Evolutionary conservation across 2,113 vertebrate genomes (phyloP).

Genomic region (Anoplopoma fimbria): DNA sequence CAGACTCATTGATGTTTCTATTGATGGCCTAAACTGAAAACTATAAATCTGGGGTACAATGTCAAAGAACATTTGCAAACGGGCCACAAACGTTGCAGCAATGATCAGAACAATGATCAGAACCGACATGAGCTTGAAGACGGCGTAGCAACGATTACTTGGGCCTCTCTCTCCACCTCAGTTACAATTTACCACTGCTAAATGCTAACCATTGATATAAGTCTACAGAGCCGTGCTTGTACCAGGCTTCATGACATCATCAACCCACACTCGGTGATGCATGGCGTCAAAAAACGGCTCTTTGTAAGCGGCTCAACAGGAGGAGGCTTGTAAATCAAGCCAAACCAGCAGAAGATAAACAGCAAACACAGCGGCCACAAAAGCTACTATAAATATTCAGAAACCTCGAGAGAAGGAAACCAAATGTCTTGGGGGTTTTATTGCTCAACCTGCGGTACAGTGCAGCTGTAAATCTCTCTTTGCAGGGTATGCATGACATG

Average conservation of each 20-base stretch:
- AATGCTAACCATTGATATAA: conserved; percentile 45
- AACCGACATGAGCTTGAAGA: too few relatives aligned
- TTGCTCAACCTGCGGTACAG: not conserved
- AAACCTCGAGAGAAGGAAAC: conserved; percentile 11
- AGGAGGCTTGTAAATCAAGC: conserved; percentile 29
- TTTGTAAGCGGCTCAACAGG: conserved; percentile 19
- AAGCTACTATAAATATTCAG: conserved; percentile 17
- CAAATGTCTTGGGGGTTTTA: conserved; percentile 14
- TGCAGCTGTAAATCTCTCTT: conserved; percentile 29
- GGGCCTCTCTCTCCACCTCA: conserved; percentile 25
- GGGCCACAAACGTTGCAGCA: not conserved
- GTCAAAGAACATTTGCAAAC: not conserved
- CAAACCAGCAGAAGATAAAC: conserved; percentile 5
- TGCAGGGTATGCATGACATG: conserved; percentile 13
- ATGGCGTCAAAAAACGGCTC: conserved; percentile 36
- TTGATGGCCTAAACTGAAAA: conserved; percentile 9
- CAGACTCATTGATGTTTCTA: not conserved
- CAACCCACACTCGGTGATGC: not conserved
- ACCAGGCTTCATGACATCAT: conserved; percentile 17
- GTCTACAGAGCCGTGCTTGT: conserved; percentile 42
- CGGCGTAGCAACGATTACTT: conserved; percentile 25
- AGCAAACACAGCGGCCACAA: conserved; percentile 36
- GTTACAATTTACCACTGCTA: conserved; percentile 46
- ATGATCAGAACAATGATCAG: too few relatives aligned
- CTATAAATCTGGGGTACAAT: not conserved